Conservation (phyloP, 2,113 vertebrate species). For the Delphinus delphis region DNA sequence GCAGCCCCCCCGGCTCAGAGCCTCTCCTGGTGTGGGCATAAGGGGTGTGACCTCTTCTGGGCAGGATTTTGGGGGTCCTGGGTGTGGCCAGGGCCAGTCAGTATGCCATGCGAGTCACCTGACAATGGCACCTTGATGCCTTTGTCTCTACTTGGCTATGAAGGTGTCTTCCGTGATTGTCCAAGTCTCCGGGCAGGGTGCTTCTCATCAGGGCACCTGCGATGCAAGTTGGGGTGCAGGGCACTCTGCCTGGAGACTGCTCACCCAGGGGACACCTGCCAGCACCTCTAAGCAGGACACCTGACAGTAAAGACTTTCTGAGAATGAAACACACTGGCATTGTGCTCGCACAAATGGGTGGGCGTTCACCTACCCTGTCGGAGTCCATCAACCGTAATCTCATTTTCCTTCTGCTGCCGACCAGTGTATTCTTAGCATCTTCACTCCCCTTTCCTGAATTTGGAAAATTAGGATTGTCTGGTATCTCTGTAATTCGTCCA, state of each 20-base stretch:
- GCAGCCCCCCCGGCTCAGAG: neutral
- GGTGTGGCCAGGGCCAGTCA: no score
- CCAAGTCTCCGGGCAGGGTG: neutral
- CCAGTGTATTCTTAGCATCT: slow-evolving; percentile 47
- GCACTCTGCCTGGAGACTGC: neutral
- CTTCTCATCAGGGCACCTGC: neutral
- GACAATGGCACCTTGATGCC: neutral
- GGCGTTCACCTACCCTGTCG: neutral
- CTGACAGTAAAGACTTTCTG: slow-evolving; percentile 53
- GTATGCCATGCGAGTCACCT: neutral
- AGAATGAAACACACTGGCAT: neutral
- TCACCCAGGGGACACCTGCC: neutral
- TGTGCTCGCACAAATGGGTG: neutral
- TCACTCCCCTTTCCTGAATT: slow-evolving; percentile 7
- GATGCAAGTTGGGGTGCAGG: neutral
- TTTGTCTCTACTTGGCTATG: neutral
- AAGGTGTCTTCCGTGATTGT: neutral
- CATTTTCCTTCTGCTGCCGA: neutral
- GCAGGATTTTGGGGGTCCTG: neutral
- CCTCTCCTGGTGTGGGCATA: neutral
- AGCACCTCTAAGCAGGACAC: neutral
- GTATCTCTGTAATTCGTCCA: neutral
- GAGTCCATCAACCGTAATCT: neutral
- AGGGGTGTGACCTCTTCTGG: neutral
- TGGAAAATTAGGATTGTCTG: neutral